Conservation (phyloP, 1,140 invertebrate genomes). For the Sminthurinus signatus region DNA sequence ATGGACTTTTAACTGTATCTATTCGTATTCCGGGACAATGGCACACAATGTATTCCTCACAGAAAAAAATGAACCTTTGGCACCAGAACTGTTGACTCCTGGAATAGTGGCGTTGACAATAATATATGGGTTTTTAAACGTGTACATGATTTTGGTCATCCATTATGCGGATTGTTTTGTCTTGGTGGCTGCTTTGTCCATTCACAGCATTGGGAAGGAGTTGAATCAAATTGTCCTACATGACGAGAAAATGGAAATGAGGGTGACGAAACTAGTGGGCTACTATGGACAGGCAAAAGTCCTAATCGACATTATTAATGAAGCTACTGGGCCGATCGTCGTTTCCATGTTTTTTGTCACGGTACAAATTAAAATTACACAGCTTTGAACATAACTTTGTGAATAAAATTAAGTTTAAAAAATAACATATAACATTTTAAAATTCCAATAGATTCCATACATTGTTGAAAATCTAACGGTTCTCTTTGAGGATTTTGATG, state of each 20-base stretch:
- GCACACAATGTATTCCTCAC: neutral
- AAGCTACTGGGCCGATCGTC: neutral
- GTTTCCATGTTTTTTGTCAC: neutral
- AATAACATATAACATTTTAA: too few species aligned
- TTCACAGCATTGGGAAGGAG: neutral
- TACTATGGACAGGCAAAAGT: neutral
- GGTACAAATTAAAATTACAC: too few species aligned
- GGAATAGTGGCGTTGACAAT: neutral
- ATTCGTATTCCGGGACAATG: neutral
- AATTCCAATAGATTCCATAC: too few species aligned
- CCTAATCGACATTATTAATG: neutral
- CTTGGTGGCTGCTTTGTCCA: neutral
- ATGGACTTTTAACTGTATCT: neutral
- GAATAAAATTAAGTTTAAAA: too few species aligned
- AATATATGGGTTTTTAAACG: neutral
- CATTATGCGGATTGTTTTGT: neutral
- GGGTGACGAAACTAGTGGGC: neutral
- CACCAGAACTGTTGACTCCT: neutral
- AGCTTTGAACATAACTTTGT: too few species aligned
- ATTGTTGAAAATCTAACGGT: neutral
- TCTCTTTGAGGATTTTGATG: neutral
- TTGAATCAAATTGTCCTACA: neutral
- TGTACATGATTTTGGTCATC: neutral
- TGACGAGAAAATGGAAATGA: neutral
- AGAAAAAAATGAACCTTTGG: neutral